A percentile compares a stretch with the other conserved stretches of the same genome.
Conservation (phyloP, 2,797 vertebrate genomes). For the Danionella dracula region DNA sequence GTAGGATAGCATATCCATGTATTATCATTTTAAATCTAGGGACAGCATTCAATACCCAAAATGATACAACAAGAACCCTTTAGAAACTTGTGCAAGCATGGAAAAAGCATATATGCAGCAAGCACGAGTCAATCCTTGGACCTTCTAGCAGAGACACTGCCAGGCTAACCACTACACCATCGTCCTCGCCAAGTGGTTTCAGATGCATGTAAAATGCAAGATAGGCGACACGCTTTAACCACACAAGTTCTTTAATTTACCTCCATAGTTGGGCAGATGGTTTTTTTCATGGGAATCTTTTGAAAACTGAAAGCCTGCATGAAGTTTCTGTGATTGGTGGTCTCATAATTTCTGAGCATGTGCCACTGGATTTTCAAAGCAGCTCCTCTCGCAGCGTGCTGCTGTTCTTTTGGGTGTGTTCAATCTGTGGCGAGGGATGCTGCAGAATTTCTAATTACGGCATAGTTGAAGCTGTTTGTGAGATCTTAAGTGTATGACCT, state of each 20-base stretch:
- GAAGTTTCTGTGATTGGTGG: not conserved
- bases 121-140: too few relatives aligned
- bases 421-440: slow-evolving; percentile 55
- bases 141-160: too few relatives aligned
- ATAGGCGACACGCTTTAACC: too few relatives aligned
- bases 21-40: not conserved
- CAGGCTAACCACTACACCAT: too few relatives aligned
- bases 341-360: not conserved
- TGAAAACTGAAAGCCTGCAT: not conserved
- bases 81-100: too few relatives aligned
- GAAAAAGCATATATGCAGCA: too few relatives aligned
- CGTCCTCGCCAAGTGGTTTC: too few relatives aligned
- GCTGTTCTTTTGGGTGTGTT: slow-evolving; percentile 63
- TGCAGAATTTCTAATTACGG: slow-evolving; percentile 67
- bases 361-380: not conserved
- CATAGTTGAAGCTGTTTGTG: slow-evolving; percentile 54
- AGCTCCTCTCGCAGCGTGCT: slow-evolving; percentile 1
- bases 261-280: not conserved
- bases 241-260: too few relatives aligned
- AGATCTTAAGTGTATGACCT: slow-evolving; percentile 63
- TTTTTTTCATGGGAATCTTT: not conserved
- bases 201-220: too few relatives aligned
- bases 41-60: not conserved
- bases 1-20: not conserved
- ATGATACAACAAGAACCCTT: too few relatives aligned